Percentiles rank a stretch among this genome's conserved stretches.
Conservation (phyloP, 2,113 vertebrate genomes). For the Penelope pileata region DNA sequence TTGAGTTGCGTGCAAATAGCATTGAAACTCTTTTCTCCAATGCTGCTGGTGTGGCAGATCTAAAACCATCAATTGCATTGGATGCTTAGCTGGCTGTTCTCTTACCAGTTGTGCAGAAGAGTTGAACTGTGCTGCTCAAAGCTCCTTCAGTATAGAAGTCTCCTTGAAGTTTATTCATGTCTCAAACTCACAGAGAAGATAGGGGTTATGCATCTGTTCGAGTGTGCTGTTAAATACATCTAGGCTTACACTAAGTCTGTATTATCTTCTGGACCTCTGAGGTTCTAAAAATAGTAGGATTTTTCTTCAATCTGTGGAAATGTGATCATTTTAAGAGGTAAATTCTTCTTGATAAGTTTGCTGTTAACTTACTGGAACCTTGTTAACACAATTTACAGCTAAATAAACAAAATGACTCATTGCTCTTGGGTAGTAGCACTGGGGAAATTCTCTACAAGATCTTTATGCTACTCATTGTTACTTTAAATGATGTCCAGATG, state of each 20-base stretch:
- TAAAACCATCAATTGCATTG: background rate
- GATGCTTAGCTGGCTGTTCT: background rate
- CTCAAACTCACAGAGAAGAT: background rate
- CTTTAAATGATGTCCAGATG: background rate
- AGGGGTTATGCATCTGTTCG: background rate
- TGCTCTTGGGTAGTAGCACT: background rate
- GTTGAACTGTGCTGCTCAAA: background rate
- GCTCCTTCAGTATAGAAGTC: background rate
- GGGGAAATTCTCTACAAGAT: background rate
- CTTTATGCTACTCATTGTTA: background rate
- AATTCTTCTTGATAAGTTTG: background rate
- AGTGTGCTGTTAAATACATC: background rate
- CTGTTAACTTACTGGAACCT: background rate
- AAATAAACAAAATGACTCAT: background rate
- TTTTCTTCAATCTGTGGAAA: background rate
- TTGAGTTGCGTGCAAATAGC: background rate
- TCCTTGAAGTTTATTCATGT: background rate
- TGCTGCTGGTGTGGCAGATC: background rate
- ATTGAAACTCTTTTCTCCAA: background rate
- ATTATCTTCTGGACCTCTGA: background rate
- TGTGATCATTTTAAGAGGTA: background rate
- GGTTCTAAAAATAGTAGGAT: background rate
- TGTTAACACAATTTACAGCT: background rate
- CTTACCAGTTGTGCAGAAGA: background rate
- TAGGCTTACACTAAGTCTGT: background rate